These are phyloP conservation scores for Anthopleura xanthogrammica DNA, from an alignment of 92 coral and sea anemone genomes.

Conservation along the genomic window DNA sequence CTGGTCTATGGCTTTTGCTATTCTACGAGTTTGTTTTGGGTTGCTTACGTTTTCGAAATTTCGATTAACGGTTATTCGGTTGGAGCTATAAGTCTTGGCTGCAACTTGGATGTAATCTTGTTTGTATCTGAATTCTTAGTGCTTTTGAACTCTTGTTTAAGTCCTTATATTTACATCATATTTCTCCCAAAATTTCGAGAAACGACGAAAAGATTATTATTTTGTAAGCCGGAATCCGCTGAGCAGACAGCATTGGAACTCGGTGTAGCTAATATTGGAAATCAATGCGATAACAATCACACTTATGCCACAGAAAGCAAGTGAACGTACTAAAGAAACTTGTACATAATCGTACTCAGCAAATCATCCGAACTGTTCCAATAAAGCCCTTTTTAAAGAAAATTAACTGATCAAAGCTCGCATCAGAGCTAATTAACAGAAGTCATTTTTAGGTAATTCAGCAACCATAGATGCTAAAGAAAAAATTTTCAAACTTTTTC, in stretches of 20 bases:
- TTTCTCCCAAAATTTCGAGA: slow-evolving; percentile 7
- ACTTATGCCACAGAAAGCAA: neutral
- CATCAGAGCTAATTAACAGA: too few relatives aligned
- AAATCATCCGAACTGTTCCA: too few relatives aligned
- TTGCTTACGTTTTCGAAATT: neutral
- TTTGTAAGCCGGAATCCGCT: neutral
- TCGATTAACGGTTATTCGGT: neutral
- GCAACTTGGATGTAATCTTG: neutral
- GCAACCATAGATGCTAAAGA: too few relatives aligned
- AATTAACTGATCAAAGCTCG: too few relatives aligned
- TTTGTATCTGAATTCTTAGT: neutral
- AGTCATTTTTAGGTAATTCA: too few relatives aligned
- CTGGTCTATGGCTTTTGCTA: neutral
- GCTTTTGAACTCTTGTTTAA: neutral
- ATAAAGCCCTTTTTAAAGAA: too few relatives aligned
- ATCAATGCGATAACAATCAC: neutral
- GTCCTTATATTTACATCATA: slow-evolving; percentile 2
- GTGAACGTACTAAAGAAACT: too few relatives aligned
- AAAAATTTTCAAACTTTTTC: too few relatives aligned
- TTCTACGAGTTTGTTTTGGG: neutral
- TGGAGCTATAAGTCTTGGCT: neutral
- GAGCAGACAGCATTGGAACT: neutral
- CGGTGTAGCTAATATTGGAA: neutral
- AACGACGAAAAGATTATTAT: neutral
- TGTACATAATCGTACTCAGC: too few relatives aligned